phyloP scores from a whole-genome alignment of 2,888 invertebrate genomes.

The Hemicrepidius hirtus region DNA sequence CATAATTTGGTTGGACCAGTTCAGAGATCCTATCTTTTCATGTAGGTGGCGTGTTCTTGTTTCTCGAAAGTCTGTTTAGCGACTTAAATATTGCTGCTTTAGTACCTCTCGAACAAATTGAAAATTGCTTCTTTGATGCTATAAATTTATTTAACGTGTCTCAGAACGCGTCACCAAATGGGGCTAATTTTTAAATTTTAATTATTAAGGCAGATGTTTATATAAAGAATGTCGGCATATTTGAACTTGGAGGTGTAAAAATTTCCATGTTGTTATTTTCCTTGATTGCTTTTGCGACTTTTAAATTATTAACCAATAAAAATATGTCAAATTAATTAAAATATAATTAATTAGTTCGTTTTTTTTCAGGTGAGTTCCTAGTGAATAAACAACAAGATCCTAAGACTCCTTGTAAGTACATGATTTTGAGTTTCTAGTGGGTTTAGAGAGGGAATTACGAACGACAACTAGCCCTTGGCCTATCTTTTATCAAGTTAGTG shows the following conservation, averaged over 20 bases:
- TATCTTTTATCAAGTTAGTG: constrained; percentile 28
- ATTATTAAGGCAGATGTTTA: constrained; percentile 12
- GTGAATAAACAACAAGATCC: neutral
- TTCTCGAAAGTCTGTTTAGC: constrained; percentile 64
- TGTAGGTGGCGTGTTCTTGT: constrained; percentile 69
- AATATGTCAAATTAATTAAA: neutral
- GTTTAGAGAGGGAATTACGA: neutral
- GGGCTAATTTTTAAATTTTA: constrained; percentile 24
- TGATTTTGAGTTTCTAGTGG: too few species aligned
- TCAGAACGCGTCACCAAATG: constrained; percentile 15
- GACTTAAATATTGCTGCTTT: constrained; percentile 63
- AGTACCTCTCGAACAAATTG: constrained; percentile 65
- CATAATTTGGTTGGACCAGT: constrained; percentile 67
- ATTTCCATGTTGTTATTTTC: constrained; percentile 1
- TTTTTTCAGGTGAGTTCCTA: constrained; percentile 40
- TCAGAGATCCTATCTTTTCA: constrained; percentile 65
- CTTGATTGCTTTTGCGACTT: too few species aligned
- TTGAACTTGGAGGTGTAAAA: constrained; percentile 15
- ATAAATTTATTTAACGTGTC: constrained; percentile 18
- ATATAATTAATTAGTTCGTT: constrained; percentile 22
- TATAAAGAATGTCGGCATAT: neutral
- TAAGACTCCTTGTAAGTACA: neutral
- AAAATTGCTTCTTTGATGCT: constrained; percentile 61
- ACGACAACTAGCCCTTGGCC: constrained; percentile 8
- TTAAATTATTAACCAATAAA: constrained; percentile 15